Evolutionary conservation across 2,888 invertebrate genomes (phyloP).

Genomic region (Cordilura impudica): DNA sequence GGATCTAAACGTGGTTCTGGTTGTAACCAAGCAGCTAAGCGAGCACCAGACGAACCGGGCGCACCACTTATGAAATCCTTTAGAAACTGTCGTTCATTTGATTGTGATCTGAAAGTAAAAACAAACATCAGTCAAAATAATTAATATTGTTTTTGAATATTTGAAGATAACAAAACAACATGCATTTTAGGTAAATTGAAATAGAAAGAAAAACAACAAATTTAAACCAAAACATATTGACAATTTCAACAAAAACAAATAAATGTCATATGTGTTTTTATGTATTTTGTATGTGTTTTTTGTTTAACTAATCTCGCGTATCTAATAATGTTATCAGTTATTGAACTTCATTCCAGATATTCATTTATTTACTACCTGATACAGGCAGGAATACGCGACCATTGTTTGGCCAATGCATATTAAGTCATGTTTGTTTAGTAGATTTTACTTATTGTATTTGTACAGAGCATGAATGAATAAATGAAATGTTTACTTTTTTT

Average conservation of each 20-base stretch:
- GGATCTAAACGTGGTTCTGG: constrained; percentile 95
- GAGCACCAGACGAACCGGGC: constrained; percentile 91
- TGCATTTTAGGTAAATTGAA: background rate
- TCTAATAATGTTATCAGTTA: constrained; percentile 49
- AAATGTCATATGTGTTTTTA: background rate
- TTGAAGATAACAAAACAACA: constrained; percentile 3
- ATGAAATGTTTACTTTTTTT: constrained; percentile 9
- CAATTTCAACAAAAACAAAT: constrained; percentile 22
- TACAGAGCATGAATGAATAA: background rate
- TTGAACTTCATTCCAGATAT: constrained; percentile 42
- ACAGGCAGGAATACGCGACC: background rate
- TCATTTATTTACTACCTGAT: constrained; percentile 33
- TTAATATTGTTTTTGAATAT: background rate
- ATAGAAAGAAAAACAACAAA: constrained; percentile 5
- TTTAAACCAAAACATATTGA: constrained; percentile 38
- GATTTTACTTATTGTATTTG: background rate
- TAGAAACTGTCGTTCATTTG: constrained; percentile 94
- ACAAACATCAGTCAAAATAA: background rate
- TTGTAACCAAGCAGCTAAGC: constrained; percentile 96
- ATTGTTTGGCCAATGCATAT: background rate
- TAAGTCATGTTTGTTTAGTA: constrained; percentile 29
- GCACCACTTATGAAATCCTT: constrained; percentile 94
- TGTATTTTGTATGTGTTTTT: background rate
- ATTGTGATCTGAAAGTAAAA: constrained; percentile 83
- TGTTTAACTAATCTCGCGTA: background rate